A percentile compares a stretch with the other conserved stretches of the same genome.
Evolutionary conservation across 64 coral and sea anemone genomes (phyloP).

Genomic region (Montipora cactus): DNA sequence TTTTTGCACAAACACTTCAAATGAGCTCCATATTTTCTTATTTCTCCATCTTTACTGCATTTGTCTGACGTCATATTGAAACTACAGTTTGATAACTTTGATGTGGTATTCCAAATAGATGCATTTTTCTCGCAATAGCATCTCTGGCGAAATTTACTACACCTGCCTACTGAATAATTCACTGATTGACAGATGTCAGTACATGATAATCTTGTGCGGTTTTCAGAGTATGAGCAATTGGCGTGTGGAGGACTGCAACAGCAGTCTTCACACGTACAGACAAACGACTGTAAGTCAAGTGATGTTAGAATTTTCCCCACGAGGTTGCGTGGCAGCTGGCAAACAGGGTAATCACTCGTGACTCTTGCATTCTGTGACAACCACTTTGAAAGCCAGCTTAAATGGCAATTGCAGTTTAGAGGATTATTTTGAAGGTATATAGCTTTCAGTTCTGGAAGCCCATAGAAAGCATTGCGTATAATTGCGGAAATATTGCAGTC

Average conservation of each 20-base stretch:
- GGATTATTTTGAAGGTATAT: conserved; percentile 40
- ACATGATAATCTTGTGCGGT: conserved; percentile 2
- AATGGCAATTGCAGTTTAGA: conserved; percentile 43
- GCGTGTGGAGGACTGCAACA: not conserved
- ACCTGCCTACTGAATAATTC: not conserved
- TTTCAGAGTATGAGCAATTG: conserved; percentile 21
- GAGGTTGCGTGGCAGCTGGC: conserved; percentile 16
- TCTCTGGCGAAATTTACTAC: not conserved
- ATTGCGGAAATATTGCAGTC: conserved; percentile 28
- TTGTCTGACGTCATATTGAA: conserved; percentile 52
- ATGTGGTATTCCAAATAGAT: too few relatives aligned
- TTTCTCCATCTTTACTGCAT: conserved; percentile 35
- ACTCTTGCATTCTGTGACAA: not conserved
- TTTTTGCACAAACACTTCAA: conserved; percentile 38
- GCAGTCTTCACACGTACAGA: conserved; percentile 35
- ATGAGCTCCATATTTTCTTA: conserved; percentile 26
- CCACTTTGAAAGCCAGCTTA: conserved; percentile 38
- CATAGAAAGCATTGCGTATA: conserved; percentile 36
- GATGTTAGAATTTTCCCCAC: conserved; percentile 1
- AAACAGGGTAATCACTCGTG: not conserved
- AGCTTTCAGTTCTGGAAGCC: not conserved
- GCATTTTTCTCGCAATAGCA: conserved; percentile 9
- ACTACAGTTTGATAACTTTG: conserved; percentile 23
- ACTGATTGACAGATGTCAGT: not conserved
- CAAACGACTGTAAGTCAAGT: conserved; percentile 20